Percentiles rank a stretch among this genome's conserved stretches.
These are phyloP conservation scores for Eretmocerus hayati DNA, from an alignment of 2,888 invertebrate species.

Conservation along the genomic window DNA sequence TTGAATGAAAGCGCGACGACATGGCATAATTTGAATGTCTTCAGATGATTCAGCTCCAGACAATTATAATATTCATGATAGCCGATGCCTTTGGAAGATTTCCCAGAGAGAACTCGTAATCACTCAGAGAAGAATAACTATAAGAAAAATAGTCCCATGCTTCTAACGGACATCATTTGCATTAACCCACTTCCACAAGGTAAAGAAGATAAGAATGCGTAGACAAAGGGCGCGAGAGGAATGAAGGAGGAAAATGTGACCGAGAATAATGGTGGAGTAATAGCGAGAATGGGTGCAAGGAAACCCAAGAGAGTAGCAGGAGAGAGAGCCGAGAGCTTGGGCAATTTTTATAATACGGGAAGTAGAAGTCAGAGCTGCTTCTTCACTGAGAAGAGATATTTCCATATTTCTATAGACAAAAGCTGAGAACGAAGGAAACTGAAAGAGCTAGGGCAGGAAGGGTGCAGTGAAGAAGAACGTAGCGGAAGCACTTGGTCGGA, in stretches of 20 bases:
- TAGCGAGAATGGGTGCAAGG: background rate
- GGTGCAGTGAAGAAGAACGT: slow-evolving; percentile 5
- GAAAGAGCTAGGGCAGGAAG: too few species aligned
- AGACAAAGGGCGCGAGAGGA: slow-evolving; percentile 3
- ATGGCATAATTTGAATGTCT: too few species aligned
- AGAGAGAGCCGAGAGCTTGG: slow-evolving; percentile 11
- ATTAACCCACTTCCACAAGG: slow-evolving; percentile 16
- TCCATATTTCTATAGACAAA: slow-evolving; percentile 20
- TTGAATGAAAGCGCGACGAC: too few species aligned
- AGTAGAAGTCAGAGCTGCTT: slow-evolving; percentile 4
- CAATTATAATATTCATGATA: too few species aligned
- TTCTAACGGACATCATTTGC: slow-evolving; percentile 15
- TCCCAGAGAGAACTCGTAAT: too few species aligned
- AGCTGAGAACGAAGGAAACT: slow-evolving; percentile 2
- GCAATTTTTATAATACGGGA: slow-evolving; percentile 14
- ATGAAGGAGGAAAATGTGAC: background rate
- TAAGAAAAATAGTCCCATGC: background rate
- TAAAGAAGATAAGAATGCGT: background rate
- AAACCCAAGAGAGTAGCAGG: slow-evolving; percentile 13
- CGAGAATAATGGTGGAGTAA: background rate
- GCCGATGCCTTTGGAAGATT: too few species aligned
- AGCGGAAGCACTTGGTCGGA: slow-evolving; percentile 27
- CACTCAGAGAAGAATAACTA: too few species aligned
- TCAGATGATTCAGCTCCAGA: too few species aligned
- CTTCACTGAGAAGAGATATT: too few species aligned